These are phyloP conservation scores for Sinelater perroti DNA, from an alignment of 2,888 invertebrate genomes.

Conservation along the genomic window DNA sequence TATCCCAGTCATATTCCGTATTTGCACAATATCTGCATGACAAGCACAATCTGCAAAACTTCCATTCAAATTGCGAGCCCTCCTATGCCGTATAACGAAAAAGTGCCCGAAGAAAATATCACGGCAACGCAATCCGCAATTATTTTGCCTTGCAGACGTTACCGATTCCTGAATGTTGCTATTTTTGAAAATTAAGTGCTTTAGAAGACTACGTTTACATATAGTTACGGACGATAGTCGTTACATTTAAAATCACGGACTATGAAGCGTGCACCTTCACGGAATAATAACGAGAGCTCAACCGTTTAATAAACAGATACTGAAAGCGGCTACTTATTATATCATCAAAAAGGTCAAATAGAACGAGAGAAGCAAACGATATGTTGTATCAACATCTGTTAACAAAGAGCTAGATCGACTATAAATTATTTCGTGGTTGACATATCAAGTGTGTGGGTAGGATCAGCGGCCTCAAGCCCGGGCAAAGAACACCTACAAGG, in stretches of 20 bases:
- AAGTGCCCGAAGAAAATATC: no score
- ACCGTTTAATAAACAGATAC: constrained; percentile 1
- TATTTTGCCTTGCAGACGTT: no score
- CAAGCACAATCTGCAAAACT: constrained; percentile 11
- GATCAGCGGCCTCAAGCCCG: constrained; percentile 28
- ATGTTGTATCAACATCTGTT: constrained; percentile 27
- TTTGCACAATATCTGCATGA: constrained; percentile 24
- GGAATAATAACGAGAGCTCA: not conserved
- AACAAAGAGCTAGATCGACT: constrained; percentile 22
- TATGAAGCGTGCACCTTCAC: not conserved
- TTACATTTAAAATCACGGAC: not conserved
- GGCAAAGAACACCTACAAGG: constrained; percentile 34
- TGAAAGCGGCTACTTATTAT: constrained; percentile 20
- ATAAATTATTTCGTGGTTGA: constrained; percentile 31
- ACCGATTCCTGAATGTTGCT: no score
- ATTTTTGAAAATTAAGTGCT: no score
- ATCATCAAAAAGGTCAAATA: constrained; percentile 17
- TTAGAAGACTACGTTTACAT: no score
- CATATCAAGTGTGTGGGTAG: constrained; percentile 29
- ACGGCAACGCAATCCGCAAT: no score
- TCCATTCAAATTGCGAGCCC: constrained; percentile 12
- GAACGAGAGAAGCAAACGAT: constrained; percentile 20
- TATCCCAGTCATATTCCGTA: constrained; percentile 24
- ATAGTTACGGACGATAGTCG: no score
- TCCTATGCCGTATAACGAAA: no score